phyloP scores from a whole-genome alignment of 2,888 invertebrate genomes.

The Epinotia brunnichana region DNA sequence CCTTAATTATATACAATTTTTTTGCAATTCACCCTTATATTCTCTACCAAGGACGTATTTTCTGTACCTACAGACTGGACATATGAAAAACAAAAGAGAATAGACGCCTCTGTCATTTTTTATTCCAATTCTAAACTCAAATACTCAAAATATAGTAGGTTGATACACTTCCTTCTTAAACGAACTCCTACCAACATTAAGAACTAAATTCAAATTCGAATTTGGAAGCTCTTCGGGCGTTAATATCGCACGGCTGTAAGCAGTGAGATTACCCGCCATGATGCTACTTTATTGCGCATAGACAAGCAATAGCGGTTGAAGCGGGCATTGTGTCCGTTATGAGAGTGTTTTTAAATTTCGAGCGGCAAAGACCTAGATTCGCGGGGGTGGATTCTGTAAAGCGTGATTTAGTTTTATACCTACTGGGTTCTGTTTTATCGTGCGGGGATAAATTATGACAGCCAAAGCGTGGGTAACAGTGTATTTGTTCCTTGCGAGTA shows the following conservation, averaged over 20 bases:
- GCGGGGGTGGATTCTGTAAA: constrained; percentile 16
- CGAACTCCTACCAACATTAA: constrained; percentile 3
- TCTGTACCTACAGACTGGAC: too few species aligned
- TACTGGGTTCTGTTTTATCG: not conserved
- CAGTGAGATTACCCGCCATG: constrained; percentile 59
- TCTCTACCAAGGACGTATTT: too few species aligned
- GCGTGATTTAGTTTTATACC: constrained; percentile 18
- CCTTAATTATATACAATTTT: too few species aligned
- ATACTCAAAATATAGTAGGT: not conserved
- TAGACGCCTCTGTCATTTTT: too few species aligned
- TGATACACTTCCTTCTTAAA: not conserved
- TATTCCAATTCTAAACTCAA: too few species aligned
- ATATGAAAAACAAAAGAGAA: too few species aligned
- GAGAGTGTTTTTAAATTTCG: constrained; percentile 41
- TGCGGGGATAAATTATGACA: not conserved
- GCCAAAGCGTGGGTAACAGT: not conserved
- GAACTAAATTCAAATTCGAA: constrained; percentile 33
- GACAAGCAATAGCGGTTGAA: constrained; percentile 47
- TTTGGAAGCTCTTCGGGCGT: constrained; percentile 47
- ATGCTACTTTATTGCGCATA: constrained; percentile 60
- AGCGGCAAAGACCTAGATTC: constrained; percentile 33
- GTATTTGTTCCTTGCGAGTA: not conserved
- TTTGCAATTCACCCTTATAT: too few species aligned
- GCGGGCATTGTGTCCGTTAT: constrained; percentile 47
- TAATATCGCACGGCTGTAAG: constrained; percentile 56